Evolutionary conservation across 2,888 invertebrate species (phyloP), one percentile per base, ranked within the genome.

Genomic region (Dastarcus helophoroides): DNA sequence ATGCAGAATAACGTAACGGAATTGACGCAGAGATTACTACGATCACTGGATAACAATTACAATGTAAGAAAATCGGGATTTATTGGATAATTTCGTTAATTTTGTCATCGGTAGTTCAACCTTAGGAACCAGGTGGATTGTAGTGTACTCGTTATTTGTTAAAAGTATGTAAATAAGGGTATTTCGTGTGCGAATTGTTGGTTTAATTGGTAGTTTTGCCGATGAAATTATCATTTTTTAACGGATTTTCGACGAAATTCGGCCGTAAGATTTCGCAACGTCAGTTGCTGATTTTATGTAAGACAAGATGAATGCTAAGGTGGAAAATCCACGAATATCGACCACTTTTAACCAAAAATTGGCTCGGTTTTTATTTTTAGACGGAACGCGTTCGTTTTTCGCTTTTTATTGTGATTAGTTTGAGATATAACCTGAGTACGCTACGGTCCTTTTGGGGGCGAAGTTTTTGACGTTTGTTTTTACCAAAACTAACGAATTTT

Each of bases 1-100:
- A 79, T 79, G 79, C 79, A 76, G 76, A 73, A 75, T 71, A 75
- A 76, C 71, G 76, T 78, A 69, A 76, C 76, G 71, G 85, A 90
- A 73, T 79, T 93, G 73, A 89, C 89, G 74, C 81, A 85, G 73
- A 86, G 81, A 79, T 82, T 93, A 79, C 82, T 86, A 74, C 82
- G 83, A 79, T 85, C 90, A 69, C 78, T 93, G 75, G 91, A 93
- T 80, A 80, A 76, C 73, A 85, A 88, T 73, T 88, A 91, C 77
- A 90, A 93, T 90, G 93, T 93, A 86, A 90, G 90, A 85, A 50
- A 45, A 44, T 43, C 30, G 32, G 35, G 30, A 36, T 43, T 47
- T 50, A 49, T 39, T 35, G 35, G 46, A 46, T 39, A 46, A 43
- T 43, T 50, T 44, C 39, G 42, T 40, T 40, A n/a, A 42, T 43